Base-by-base conservation (phyloP, 2,113 vertebrate species). In the Prinia subflava region DNA sequence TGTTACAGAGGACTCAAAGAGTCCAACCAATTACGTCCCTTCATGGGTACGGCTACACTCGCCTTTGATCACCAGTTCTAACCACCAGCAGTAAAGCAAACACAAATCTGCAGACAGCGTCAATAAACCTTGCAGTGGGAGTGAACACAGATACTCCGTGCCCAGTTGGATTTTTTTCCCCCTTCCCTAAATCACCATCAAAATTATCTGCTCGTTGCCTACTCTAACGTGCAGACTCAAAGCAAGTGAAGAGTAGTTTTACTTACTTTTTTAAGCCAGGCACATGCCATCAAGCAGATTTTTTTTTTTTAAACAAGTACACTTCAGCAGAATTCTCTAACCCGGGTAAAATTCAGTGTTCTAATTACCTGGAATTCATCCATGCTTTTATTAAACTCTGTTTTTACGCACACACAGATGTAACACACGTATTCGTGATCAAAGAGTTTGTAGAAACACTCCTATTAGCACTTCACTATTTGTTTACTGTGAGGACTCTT, bases 11-110 rank as follows among this genome's bases (percentile, higher is more conserved):
- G 88, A 94, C 96, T 89, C 83, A 94, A 78, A 95, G 79, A 91
- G 95, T 94, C 94, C 95, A 95, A 68, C 92, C 96, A 95, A 90
- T 96, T 95, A 94, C 79, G 69, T 89, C 94, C 87, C 95, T 90
- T 96, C 92, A 47, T 60, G 92, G 44, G 33, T 64, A 87, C 0
- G 1, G 84, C 95, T 95, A 35, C 25, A 44, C 67, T 64, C n/a
- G 90, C 92, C 95, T 97, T 97, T 97, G 97, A 97, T 97, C 96
- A 96, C 82, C 90, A 56, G 60, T 30, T 76, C 94, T 90, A 95
- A 94, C 94, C 89, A 95, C 92, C 84, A 96, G 89, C 95, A 89
- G 55, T 94, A 96, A 97, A 97, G 83, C 88, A 97, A 97, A 97
- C 95, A 96, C 79, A 92, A 89, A 96, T 91, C 65, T 94, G 92